Base-by-base conservation (phyloP, 2,888 invertebrate genomes). In the Sthenelais limicola region DNA sequence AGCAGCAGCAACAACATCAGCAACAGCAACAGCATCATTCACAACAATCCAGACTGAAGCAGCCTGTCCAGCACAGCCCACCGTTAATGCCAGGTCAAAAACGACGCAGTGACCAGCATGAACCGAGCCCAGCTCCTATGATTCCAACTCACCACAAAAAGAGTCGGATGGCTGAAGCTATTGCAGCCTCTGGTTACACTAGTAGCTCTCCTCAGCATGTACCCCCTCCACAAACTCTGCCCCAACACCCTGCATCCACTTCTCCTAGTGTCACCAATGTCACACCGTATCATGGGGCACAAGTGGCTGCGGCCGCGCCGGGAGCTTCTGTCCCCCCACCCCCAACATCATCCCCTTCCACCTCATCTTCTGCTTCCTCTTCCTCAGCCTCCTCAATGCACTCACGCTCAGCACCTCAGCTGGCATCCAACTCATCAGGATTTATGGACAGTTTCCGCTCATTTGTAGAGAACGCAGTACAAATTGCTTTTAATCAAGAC, bases 311-410 rank as follows among this genome's bases (percentile, higher is more conserved):
- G 12, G 9, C 56, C 18, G 32, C 30, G 18, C 15, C n/a, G 18
- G n/a, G 18, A 4, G 3, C 32, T 28, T 1, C 30, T 9, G 56
- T 33, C 12, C 30, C 18, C 30, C 21, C 78, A 71, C 74, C 77
- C 35, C 75, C 79, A 66, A 70, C 72, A 72, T 70, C 74, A 30
- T 48, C 81, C 88, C 72, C 82, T 86, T 71, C 83, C 85, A 52
- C 85, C 86, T 48, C 90, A 90, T 3, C 89, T 90, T 74, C 85
- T 91, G 68, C 90, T 90, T 62, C 88, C 91, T 77, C 91, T 91
- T 43, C 90, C 90, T 82, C 92, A 91, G 32, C 92, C 92, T 84
- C 93, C 93, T 7, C 87, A 93, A 43, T 92, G 93, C n/a, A n/a
- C 74, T 92, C 93, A 43, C 80, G 81, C 76, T 84, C 84, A 15